Evolutionary conservation across 2,888 invertebrate genomes (phyloP).

Genomic region (Notodonta ziczac): DNA sequence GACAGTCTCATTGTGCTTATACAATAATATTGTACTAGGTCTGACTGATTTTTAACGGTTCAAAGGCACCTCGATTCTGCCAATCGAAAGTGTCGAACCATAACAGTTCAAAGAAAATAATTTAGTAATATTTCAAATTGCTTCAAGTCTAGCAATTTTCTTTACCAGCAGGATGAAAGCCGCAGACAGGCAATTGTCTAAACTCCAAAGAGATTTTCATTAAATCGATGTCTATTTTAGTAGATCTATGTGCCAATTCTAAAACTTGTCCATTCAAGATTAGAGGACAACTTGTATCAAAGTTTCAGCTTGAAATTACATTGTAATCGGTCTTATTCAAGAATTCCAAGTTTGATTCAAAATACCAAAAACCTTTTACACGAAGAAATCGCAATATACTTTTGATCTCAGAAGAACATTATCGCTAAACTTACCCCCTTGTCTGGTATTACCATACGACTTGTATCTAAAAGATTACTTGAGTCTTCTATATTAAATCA

Average conservation of each 20-base stretch:
- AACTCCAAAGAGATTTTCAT: not conserved
- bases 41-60: not conserved
- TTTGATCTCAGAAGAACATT: too few species aligned
- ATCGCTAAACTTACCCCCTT: not conserved
- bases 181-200: not conserved
- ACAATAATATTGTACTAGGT: too few species aligned
- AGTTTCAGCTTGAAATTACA: not conserved
- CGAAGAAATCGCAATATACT: too few species aligned
- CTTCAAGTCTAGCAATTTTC: slow-evolving; percentile 4
- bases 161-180: not conserved
- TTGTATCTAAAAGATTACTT: not conserved
- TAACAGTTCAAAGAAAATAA: not conserved
- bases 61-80: not conserved
- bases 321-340: too few species aligned
- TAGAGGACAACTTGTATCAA: not conserved
- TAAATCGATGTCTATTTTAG: not conserved
- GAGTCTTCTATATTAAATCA: too few species aligned
- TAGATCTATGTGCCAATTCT: not conserved
- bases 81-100: not conserved
- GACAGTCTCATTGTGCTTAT: not conserved
- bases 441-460: not conserved
- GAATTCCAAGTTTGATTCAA: too few species aligned
- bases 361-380: too few species aligned
- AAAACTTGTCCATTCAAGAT: not conserved
- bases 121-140: slow-evolving; percentile 1